Conservation (phyloP, 2,113 vertebrate species). For the Scartelaos histophorus region DNA sequence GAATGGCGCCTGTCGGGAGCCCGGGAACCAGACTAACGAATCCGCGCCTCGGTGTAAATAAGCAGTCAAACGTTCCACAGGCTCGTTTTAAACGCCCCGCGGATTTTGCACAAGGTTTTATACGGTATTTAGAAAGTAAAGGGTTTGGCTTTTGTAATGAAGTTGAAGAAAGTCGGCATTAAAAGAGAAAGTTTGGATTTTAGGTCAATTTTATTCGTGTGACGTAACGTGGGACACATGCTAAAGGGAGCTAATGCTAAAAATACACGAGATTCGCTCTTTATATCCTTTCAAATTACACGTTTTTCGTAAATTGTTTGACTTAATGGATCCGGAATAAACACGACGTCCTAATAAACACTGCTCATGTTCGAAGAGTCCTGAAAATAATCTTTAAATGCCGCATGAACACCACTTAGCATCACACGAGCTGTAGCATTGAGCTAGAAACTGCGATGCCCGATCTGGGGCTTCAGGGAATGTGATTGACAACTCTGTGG, state of each 20-base stretch:
- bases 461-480: neutral
- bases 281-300: neutral
- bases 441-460: neutral
- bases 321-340: neutral
- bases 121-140: neutral
- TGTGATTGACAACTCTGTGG: neutral
- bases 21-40: slow-evolving; percentile 65
- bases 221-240: neutral
- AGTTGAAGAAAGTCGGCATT: neutral
- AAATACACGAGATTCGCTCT: neutral
- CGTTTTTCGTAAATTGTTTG: neutral
- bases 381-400: neutral
- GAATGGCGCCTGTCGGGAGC: slow-evolving; percentile 78
- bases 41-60: neutral
- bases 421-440: neutral
- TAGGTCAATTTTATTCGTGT: neutral
- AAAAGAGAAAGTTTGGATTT: neutral
- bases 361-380: neutral
- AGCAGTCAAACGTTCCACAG: neutral
- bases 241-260: neutral
- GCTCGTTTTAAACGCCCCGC: neutral
- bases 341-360: too few relatives aligned
- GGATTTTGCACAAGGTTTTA: neutral
- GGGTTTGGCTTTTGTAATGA: neutral
- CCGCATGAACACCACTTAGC: neutral